These are phyloP conservation scores for Sinocyclocheilus maitianheensis DNA, from an alignment of 2,113 vertebrate genomes.

Conservation along the genomic window DNA sequence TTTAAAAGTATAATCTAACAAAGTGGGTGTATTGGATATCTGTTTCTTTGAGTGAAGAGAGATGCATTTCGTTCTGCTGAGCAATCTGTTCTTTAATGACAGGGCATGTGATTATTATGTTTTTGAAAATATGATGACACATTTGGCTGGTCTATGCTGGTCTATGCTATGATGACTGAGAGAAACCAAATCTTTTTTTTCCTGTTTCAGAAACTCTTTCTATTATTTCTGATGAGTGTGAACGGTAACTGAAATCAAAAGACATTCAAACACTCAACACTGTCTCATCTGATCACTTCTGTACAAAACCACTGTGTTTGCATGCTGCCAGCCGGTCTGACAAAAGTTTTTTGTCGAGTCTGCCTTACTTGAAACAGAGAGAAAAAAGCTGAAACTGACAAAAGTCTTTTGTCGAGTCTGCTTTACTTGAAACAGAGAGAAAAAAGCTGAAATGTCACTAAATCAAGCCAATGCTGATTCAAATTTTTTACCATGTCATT, in stretches of 20 bases:
- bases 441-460: background rate
- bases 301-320: background rate
- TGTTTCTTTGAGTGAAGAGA: background rate
- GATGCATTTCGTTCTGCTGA: background rate
- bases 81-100: background rate
- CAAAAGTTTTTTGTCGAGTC: background rate
- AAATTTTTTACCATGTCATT: background rate
- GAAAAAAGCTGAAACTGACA: conserved; percentile 8
- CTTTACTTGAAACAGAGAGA: background rate
- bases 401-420: background rate
- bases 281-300: background rate
- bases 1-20: background rate
- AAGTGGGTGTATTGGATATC: background rate
- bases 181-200: background rate
- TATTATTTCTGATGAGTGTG: background rate
- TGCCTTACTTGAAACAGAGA: background rate
- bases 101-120: background rate
- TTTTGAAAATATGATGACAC: background rate
- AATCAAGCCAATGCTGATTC: background rate
- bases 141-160: background rate
- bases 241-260: background rate
- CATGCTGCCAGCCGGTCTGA: background rate
- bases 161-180: background rate
- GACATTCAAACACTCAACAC: background rate
- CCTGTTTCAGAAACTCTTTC: background rate